Percentiles rank a stretch among this genome's conserved stretches.
phyloP scores from a whole-genome alignment of 2,888 invertebrate species.

The Drosophila suboccidentalis region DNA sequence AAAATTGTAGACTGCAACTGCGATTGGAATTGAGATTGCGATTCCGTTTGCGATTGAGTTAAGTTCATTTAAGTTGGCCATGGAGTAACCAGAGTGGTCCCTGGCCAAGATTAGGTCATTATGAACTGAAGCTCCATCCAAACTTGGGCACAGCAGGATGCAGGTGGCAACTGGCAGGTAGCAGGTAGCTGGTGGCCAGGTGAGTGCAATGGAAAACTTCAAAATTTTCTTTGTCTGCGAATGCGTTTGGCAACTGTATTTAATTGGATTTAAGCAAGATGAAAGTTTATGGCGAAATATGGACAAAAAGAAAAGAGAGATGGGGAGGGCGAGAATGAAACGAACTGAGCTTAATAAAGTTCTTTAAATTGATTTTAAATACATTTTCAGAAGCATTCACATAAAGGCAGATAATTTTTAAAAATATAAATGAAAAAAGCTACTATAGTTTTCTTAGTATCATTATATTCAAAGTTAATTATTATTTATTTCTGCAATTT shows the following conservation, averaged over 20 bases:
- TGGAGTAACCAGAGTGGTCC: background rate
- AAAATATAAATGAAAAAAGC: no score
- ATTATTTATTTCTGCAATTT: background rate
- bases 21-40: slow-evolving; percentile 26
- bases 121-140: slow-evolving; percentile 1
- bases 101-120: slow-evolving; percentile 24
- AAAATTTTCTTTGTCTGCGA: slow-evolving; percentile 29
- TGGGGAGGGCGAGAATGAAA: background rate
- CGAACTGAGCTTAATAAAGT: background rate
- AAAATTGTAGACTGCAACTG: slow-evolving; percentile 27
- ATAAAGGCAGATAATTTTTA: no score
- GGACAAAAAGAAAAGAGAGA: background rate
- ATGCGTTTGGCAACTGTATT: slow-evolving; percentile 48
- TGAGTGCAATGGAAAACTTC: slow-evolving; percentile 14
- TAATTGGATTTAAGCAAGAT: slow-evolving; percentile 48
- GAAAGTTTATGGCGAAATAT: slow-evolving; percentile 13
- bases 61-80: slow-evolving; percentile 55
- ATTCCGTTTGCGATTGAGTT: slow-evolving; percentile 42
- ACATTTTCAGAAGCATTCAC: background rate
- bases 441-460: background rate
- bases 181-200: slow-evolving; percentile 1
- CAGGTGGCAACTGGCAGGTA: background rate
- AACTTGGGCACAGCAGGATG: slow-evolving; percentile 1
- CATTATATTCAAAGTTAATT: background rate
- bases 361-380: background rate